Conservation (phyloP, 2,113 vertebrate genomes). For the Sylvietta virens region DNA sequence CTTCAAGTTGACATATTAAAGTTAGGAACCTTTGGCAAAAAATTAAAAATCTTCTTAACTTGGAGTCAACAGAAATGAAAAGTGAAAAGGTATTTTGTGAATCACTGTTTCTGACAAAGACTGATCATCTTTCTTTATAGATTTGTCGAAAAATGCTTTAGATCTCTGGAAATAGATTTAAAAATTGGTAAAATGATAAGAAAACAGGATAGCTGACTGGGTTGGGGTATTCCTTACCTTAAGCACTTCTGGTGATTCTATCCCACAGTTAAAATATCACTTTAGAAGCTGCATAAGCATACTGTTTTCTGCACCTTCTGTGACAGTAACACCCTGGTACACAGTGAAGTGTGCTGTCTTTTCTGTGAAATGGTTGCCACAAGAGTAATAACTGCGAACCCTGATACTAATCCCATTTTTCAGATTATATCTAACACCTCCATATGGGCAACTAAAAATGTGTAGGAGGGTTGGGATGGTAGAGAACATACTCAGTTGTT, state of each 20-base stretch:
- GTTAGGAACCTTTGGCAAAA: neutral
- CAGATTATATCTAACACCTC: neutral
- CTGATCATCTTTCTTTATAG: neutral
- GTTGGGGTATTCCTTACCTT: neutral
- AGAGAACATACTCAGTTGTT: neutral
- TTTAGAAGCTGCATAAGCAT: neutral
- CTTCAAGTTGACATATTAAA: neutral
- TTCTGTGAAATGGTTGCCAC: neutral
- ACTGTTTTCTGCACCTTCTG: neutral
- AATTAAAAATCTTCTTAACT: neutral
- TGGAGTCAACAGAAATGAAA: neutral
- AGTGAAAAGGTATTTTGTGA: neutral
- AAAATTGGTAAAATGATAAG: neutral
- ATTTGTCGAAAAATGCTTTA: neutral
- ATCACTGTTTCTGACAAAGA: neutral
- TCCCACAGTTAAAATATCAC: neutral
- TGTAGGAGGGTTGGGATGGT: neutral
- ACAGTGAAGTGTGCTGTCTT: neutral
- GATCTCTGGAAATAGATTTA: neutral
- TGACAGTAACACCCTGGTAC: neutral
- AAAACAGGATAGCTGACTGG: neutral
- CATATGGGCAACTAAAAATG: neutral
- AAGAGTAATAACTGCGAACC: neutral
- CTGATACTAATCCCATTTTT: neutral
- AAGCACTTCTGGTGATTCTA: neutral